phyloP scores from a whole-genome alignment of 2,888 invertebrate genomes.

The Platycnemis pennipes region DNA sequence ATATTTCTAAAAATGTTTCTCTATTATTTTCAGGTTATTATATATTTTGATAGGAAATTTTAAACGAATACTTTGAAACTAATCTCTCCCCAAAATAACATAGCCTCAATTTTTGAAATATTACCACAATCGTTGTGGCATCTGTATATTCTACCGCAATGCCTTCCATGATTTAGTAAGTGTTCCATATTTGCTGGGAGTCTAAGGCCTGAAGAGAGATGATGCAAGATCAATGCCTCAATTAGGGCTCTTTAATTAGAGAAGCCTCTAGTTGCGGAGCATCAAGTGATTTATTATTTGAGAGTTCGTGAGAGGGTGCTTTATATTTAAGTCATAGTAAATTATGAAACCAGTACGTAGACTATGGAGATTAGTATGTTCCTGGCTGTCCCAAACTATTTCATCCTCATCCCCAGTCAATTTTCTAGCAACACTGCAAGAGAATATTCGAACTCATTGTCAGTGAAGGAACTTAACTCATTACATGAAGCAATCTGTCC shows the following conservation, averaged over 20 bases:
- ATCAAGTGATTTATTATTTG: background rate
- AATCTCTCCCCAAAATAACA: no score
- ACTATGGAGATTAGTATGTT: background rate
- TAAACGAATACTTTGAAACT: no score
- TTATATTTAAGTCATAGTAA: background rate
- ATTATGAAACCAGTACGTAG: background rate
- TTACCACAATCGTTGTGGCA: no score
- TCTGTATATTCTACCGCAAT: no score
- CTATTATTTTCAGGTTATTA: no score
- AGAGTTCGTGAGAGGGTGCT: background rate
- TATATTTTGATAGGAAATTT: no score
- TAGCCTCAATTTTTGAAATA: no score
- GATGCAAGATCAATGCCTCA: background rate
- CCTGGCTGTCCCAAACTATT: background rate
- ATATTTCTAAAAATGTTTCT: no score
- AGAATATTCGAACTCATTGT: background rate
- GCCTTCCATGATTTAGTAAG: no score
- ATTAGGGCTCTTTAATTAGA: background rate
- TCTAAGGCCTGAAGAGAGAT: background rate
- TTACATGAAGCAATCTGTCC: no score
- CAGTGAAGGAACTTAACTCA: no score
- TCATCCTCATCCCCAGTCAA: background rate
- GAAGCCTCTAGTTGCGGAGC: background rate
- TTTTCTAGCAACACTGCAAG: background rate
- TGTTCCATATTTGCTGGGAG: no score